Conservation (phyloP, 2,797 vertebrate species). For the Calcarius lapponicus region DNA sequence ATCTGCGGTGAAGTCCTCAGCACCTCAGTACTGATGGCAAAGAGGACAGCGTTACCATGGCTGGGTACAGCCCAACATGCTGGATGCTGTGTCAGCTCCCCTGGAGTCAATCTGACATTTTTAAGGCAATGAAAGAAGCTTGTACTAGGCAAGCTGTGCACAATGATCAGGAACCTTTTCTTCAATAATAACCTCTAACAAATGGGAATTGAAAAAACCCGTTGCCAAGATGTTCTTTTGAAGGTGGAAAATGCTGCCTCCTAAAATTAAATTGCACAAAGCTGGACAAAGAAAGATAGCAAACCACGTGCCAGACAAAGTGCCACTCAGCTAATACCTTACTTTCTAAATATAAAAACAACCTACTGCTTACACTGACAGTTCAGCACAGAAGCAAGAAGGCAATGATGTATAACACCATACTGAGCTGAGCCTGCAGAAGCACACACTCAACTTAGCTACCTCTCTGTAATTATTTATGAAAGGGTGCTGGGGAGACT, state of each 20-base stretch:
- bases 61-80: neutral
- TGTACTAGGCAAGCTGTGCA: neutral
- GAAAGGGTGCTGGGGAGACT: neutral
- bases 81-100: constrained; percentile 4
- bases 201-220: neutral
- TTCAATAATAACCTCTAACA: neutral
- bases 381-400: constrained; percentile 13
- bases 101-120: neutral
- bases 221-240: neutral
- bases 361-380: neutral
- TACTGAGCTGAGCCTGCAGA: neutral
- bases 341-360: constrained; percentile 49
- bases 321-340: constrained; percentile 17
- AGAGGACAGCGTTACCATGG: accelerated
- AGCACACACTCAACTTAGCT: neutral
- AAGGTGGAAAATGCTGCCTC: constrained; percentile 23
- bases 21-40: neutral
- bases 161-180: neutral
- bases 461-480: neutral
- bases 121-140: neutral
- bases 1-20: neutral
- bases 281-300: constrained; percentile 23
- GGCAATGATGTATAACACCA: neutral
- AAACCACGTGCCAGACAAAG: neutral
- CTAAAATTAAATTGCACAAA: constrained; percentile 35